Percentiles rank a stretch among this genome's conserved stretches.
Evolutionary conservation across 2,797 vertebrate species (phyloP).

Genomic region (Sternarchorhynchus goeldii): DNA sequence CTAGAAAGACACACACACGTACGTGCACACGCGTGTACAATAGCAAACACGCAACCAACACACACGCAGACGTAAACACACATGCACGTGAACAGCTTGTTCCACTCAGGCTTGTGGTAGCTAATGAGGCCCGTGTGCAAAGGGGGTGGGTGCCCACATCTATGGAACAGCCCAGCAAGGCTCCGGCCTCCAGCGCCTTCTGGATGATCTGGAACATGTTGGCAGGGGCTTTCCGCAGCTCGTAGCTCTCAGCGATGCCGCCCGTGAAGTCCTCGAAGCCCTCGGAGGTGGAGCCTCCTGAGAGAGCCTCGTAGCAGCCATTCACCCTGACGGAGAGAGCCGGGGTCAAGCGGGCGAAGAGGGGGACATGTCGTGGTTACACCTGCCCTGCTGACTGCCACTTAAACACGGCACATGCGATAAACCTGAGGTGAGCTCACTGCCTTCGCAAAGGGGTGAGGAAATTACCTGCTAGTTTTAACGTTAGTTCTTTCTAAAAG

Average conservation of each 20-base stretch:
- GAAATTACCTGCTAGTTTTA: too few species aligned
- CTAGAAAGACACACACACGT: slow-evolving; percentile 19
- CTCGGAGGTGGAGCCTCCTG: slow-evolving; percentile 82
- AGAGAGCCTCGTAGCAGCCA: slow-evolving; percentile 81
- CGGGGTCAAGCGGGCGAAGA: too few species aligned
- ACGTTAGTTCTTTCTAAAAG: too few species aligned
- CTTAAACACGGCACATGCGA: too few species aligned
- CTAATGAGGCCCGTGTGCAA: too few species aligned
- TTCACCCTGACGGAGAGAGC: slow-evolving; percentile 69
- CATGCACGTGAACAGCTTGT: neutral
- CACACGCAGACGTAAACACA: slow-evolving; percentile 11
- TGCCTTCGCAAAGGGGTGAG: too few species aligned
- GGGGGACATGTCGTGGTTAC: too few species aligned
- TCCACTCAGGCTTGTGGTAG: neutral
- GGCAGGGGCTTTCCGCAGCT: slow-evolving; percentile 70
- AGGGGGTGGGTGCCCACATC: slow-evolving; percentile 68
- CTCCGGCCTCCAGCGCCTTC: slow-evolving; percentile 79
- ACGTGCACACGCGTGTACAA: neutral
- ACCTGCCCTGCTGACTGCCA: too few species aligned
- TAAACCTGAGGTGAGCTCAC: too few species aligned
- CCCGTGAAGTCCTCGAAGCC: slow-evolving; percentile 87
- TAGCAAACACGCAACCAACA: neutral
- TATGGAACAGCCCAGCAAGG: slow-evolving; percentile 83
- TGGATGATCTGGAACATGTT: slow-evolving; percentile 79
- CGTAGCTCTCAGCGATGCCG: slow-evolving; percentile 81